These are phyloP conservation scores for Cantharis rufa DNA, from an alignment of 2,888 invertebrate species.

Conservation along the genomic window DNA sequence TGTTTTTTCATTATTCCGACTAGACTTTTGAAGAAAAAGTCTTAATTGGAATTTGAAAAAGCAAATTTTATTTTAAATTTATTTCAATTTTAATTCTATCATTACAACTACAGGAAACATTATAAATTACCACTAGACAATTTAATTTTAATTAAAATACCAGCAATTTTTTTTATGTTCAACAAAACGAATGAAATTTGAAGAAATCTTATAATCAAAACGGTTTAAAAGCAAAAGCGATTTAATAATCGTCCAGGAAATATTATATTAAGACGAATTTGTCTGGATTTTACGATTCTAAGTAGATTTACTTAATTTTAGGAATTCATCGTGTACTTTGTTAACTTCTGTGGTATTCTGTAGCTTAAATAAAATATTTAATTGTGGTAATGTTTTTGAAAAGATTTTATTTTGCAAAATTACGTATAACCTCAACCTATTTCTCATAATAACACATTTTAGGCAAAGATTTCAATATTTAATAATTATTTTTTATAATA, in stretches of 20 bases:
- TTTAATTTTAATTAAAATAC: not conserved
- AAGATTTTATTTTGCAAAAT: too few species aligned
- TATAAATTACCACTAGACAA: not conserved
- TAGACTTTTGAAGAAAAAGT: not conserved
- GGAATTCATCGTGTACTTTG: too few species aligned
- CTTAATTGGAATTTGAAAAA: not conserved
- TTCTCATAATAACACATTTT: too few species aligned
- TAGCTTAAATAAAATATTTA: too few species aligned
- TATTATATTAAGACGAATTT: not conserved
- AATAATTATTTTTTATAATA: too few species aligned
- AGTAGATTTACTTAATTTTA: too few species aligned
- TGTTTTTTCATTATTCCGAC: not conserved
- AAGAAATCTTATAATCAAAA: not conserved
- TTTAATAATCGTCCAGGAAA: not conserved
- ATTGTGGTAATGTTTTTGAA: too few species aligned
- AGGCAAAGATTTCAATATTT: too few species aligned
- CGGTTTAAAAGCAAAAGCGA: not conserved
- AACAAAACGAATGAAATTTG: not conserved
- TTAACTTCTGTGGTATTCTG: too few species aligned
- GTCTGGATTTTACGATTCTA: too few species aligned
- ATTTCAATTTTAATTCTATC: not conserved
- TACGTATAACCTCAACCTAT: too few species aligned
- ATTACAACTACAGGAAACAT: not conserved
- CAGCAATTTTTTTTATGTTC: not conserved
- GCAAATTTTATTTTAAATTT: not conserved